Percentiles rank a stretch among this genome's conserved stretches.
Evolutionary conservation across 2,797 vertebrate genomes (phyloP).

Genomic region (Oryzias dopingdopingensis): DNA sequence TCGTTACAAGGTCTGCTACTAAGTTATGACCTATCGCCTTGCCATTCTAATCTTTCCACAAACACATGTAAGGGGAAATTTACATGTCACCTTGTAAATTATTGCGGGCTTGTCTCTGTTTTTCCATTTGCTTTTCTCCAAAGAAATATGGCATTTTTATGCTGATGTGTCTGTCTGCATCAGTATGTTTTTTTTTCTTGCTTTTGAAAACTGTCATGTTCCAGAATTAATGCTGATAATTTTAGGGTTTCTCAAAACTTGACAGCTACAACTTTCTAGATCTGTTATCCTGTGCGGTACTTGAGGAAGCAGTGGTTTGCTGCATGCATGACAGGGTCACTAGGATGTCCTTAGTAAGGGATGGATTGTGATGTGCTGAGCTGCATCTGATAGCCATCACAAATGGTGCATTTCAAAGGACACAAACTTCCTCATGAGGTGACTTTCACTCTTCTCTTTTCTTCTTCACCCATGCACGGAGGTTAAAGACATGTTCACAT

Average conservation of each 20-base stretch:
- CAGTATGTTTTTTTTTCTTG: slow-evolving; percentile 4
- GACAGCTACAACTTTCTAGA: too few relatives aligned
- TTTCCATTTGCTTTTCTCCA: slow-evolving; percentile 52
- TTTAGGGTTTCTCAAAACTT: too few relatives aligned
- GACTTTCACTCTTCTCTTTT: slow-evolving; percentile 58
- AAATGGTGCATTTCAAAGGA: slow-evolving; percentile 74
- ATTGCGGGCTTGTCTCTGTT: slow-evolving; percentile 55
- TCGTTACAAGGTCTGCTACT: slow-evolving; percentile 79
- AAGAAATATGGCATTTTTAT: slow-evolving; percentile 50
- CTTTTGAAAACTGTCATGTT: not conserved
- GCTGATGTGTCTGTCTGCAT: slow-evolving; percentile 10
- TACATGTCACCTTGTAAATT: slow-evolving; percentile 68
- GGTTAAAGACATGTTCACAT: slow-evolving; percentile 77
- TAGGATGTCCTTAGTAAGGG: slow-evolving; percentile 53
- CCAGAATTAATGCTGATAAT: too few relatives aligned
- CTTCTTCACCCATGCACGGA: slow-evolving; percentile 49
- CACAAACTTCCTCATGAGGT: slow-evolving; percentile 67
- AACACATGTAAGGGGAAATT: slow-evolving; percentile 68
- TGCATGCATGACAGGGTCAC: slow-evolving; percentile 24
- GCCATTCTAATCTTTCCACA: slow-evolving; percentile 74
- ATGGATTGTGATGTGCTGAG: slow-evolving; percentile 50
- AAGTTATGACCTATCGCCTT: slow-evolving; percentile 73
- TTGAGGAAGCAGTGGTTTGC: slow-evolving; percentile 11
- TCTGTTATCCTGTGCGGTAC: not conserved
- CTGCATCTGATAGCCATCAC: slow-evolving; percentile 67